Evolutionary conservation across 1,140 invertebrate genomes (phyloP), one percentile per base, ranked within the genome.

Genomic region (Pogonomyrmex barbatus): DNA sequence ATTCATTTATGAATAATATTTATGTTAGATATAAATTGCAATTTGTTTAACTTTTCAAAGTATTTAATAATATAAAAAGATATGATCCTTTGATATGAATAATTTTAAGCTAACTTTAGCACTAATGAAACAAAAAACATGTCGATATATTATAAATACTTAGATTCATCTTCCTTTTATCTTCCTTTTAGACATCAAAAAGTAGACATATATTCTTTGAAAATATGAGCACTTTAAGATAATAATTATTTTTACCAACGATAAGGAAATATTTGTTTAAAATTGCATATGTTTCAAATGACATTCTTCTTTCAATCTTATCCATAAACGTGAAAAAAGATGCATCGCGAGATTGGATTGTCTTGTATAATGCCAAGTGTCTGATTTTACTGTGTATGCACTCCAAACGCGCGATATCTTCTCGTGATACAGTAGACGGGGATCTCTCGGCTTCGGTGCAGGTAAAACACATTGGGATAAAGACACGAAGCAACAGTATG

Each of bases 401-500:
- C 4, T 36, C 17, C 0, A 12, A 82, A 70, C 30, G 33, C 52
- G 42, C 42, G 42, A 56, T 50, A 83, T 50, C 33, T 36, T 60
- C n/a, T 47, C 42, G 42, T 47, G 36, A 50, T 73, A 60, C 52
- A 39, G 56, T n/a, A 5, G n/a, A 47, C 10, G 12, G 14, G 50
- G 12, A 45, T 50, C 30, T 60, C 24, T 56, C 47, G 36, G 54
- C 30, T 82, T 39, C 17, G 42, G 39, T 17, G 39, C 52, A 6
- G 54, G 6, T 75, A 73, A 58, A 47, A 54, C 39, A 2, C 10
- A 4, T 52, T 36, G 47, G 77, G 63, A 89, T 91, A 89, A 87
- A 87, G 88, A 84, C 67, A 86, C 87, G 76, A 78, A 56, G 58
- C 73, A 76, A 56, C 30, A 76, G 24, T 45, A 50, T 12, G 67